These are phyloP conservation scores for Gallinago paraguaiae DNA, from an alignment of 2,113 vertebrate species.

Conservation along the genomic window DNA sequence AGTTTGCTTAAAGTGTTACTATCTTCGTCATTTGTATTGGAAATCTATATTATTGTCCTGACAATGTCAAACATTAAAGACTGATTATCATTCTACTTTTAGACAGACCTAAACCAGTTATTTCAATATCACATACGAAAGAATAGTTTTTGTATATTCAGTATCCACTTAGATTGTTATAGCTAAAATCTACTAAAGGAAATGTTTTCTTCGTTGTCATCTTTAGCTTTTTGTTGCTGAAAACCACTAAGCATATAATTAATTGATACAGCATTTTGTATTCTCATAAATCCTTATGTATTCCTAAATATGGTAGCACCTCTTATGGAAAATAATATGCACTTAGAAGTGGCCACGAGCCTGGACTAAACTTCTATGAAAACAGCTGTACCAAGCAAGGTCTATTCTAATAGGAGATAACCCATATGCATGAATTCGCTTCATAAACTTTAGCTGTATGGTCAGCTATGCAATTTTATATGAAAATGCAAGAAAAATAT, in stretches of 20 bases:
- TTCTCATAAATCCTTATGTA: not conserved
- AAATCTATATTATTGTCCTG: conserved; percentile 23
- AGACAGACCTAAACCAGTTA: not conserved
- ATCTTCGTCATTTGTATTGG: not conserved
- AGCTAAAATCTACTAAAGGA: not conserved
- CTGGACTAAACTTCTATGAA: not conserved
- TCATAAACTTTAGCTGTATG: not conserved
- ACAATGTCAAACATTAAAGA: not conserved
- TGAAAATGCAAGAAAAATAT: not conserved
- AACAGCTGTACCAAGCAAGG: not conserved
- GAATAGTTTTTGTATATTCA: not conserved
- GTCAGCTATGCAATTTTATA: not conserved
- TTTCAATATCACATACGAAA: not conserved
- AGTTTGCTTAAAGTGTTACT: conserved; percentile 6
- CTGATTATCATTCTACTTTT: not conserved
- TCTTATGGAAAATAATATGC: not conserved
- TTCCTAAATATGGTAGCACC: not conserved
- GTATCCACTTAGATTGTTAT: not conserved
- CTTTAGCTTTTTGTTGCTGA: not conserved
- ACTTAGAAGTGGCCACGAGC: not conserved
- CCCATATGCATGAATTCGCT: not conserved
- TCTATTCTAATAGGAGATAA: not conserved
- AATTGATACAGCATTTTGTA: not conserved
- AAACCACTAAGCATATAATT: not conserved
- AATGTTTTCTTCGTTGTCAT: not conserved